phyloP scores from a whole-genome alignment of 2,888 invertebrate genomes.

The Xiphydria camelus region DNA sequence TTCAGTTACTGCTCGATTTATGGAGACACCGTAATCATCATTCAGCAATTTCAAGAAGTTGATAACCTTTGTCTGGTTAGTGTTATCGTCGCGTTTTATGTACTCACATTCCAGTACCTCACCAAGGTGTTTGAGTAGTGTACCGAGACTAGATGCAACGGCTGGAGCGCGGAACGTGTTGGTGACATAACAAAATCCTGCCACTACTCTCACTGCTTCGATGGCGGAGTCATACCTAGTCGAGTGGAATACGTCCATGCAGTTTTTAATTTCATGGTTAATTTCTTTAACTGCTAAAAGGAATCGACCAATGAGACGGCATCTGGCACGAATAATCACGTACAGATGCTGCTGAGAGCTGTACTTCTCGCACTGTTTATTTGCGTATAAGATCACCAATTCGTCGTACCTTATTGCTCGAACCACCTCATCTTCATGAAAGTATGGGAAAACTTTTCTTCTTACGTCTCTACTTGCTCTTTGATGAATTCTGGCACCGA shows the following conservation, averaged over 20 bases:
- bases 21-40: conserved; percentile 11
- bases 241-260: conserved; percentile 18
- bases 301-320: conserved; percentile 23
- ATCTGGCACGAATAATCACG: conserved; percentile 16
- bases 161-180: too few species aligned
- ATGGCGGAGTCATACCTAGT: conserved; percentile 13
- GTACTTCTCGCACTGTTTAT: conserved; percentile 13
- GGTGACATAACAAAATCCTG: too few species aligned
- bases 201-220: conserved; percentile 14
- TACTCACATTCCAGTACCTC: conserved; percentile 15
- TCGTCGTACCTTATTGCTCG: conserved; percentile 8
- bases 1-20: conserved; percentile 14
- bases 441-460: conserved; percentile 7
- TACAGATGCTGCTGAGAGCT: conserved; percentile 8
- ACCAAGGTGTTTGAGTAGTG: conserved; percentile 19
- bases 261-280: conserved; percentile 13
- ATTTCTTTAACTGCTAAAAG: conserved; percentile 8
- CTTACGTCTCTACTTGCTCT: conserved; percentile 3
- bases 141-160: conserved; percentile 17
- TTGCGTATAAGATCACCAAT: conserved; percentile 8
- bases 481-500: conserved; percentile 4
- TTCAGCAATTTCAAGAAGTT: conserved; percentile 15
- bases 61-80: not conserved
- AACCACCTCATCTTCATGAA: conserved; percentile 6
- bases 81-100: conserved; percentile 14